These are phyloP conservation scores for Atherinomorus stipes DNA, from an alignment of 2,113 vertebrate genomes.

Conservation along the genomic window DNA sequence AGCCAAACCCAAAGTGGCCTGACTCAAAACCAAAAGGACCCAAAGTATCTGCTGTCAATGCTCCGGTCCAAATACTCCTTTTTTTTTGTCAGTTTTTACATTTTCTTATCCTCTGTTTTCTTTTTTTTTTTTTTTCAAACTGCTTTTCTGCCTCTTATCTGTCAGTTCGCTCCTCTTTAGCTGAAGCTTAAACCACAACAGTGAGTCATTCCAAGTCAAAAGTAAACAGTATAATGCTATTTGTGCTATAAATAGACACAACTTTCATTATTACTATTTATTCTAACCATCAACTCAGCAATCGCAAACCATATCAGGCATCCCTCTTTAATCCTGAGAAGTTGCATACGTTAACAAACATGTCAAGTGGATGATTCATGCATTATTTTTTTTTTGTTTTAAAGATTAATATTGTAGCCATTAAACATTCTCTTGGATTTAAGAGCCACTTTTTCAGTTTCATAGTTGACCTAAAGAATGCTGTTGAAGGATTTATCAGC, in stretches of 20 bases:
- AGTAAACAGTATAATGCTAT: background rate
- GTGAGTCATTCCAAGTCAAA: background rate
- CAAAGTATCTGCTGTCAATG: too few relatives aligned
- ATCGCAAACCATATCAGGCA: too few relatives aligned
- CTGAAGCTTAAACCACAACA: background rate
- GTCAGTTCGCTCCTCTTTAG: background rate
- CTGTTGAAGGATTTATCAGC: constrained; percentile 29
- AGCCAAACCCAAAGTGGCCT: too few relatives aligned
- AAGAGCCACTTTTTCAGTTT: constrained; percentile 22
- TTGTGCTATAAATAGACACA: background rate
- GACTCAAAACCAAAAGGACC: too few relatives aligned
- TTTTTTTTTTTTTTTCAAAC: background rate
- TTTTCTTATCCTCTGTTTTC: background rate
- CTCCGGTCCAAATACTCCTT: too few relatives aligned
- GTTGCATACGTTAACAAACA: constrained; percentile 4
- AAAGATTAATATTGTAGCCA: background rate
- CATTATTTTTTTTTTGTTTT: too few relatives aligned
- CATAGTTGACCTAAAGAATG: background rate
- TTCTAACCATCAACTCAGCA: background rate
- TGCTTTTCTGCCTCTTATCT: background rate
- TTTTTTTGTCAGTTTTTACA: too few relatives aligned
- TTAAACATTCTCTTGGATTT: constrained; percentile 42
- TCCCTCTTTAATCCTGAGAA: too few relatives aligned
- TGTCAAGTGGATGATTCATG: constrained; percentile 6
- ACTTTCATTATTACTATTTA: background rate